A percentile compares a stretch with the other conserved stretches of the same genome.
phyloP scores from a whole-genome alignment of 2,888 invertebrate species.

The Diarsia dahlii region DNA sequence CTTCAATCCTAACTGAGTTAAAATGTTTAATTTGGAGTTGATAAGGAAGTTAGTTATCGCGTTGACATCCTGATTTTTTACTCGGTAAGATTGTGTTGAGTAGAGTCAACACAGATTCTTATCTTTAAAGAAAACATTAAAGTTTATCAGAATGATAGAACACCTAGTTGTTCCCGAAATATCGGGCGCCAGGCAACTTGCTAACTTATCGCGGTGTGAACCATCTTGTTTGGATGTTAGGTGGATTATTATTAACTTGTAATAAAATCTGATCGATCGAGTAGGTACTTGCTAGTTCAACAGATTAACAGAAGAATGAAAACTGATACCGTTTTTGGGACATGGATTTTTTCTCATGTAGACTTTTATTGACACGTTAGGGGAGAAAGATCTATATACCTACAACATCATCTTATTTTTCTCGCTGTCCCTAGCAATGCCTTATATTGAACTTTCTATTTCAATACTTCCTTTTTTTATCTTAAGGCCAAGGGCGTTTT shows the following conservation, averaged over 20 bases:
- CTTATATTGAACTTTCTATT: background rate
- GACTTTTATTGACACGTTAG: background rate
- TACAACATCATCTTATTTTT: background rate
- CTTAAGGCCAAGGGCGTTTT: too few relatives aligned
- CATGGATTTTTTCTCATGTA: background rate
- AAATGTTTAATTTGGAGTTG: constrained; percentile 64
- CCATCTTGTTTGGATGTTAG: constrained; percentile 44
- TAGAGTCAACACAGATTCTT: constrained; percentile 83
- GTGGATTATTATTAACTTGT: constrained; percentile 40
- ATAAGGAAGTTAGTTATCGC: constrained; percentile 77
- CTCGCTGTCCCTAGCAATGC: too few relatives aligned
- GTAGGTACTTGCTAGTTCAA: constrained; percentile 11
- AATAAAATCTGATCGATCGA: constrained; percentile 17
- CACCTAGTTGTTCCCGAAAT: constrained; percentile 65
- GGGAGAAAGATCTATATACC: background rate
- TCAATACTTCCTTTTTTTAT: too few relatives aligned
- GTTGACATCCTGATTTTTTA: constrained; percentile 85
- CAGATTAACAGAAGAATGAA: constrained; percentile 22
- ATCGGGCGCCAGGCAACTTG: constrained; percentile 43
- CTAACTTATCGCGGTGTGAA: constrained; percentile 53
- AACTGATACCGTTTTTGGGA: background rate
- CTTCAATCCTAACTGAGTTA: constrained; percentile 55
- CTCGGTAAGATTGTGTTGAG: constrained; percentile 80
- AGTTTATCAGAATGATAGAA: constrained; percentile 83
- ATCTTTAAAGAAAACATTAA: constrained; percentile 80